phyloP scores from a whole-genome alignment of 2,888 invertebrate genomes.

The Bursaphelenchus okinawaensis region DNA sequence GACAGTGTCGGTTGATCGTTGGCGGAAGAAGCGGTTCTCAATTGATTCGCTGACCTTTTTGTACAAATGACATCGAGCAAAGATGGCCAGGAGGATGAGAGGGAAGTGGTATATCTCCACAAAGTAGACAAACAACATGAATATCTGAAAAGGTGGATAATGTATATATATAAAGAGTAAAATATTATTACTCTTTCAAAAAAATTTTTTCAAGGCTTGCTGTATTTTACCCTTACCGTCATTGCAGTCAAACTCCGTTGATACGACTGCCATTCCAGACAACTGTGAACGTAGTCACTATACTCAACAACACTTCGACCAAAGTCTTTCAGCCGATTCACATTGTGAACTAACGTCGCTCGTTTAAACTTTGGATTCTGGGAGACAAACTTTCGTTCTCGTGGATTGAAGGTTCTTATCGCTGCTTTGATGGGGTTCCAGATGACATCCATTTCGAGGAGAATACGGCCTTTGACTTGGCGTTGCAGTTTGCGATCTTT shows the following conservation, averaged over 20 bases:
- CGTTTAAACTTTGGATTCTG: conserved; percentile 91
- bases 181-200: no score
- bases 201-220: no score
- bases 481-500: conserved; percentile 88
- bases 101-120: conserved; percentile 95
- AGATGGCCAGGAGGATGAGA: conserved; percentile 72
- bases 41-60: conserved; percentile 22
- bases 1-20: conserved; percentile 1
- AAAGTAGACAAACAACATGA: conserved; percentile 82
- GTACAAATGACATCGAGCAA: conserved; percentile 59
- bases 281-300: conserved; percentile 85
- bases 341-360: conserved; percentile 85
- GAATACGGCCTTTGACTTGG: conserved; percentile 87
- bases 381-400: conserved; percentile 88
- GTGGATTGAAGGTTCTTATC: conserved; percentile 84
- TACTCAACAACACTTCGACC: conserved; percentile 81
- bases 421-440: conserved; percentile 87
- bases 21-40: conserved; percentile 13
- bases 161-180: no score
- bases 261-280: conserved; percentile 93
- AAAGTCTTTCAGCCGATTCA: conserved; percentile 81
- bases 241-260: conserved; percentile 77
- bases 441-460: conserved; percentile 80
- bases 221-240: conserved; percentile 27
- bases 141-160: conserved; percentile 67